These are phyloP conservation scores for Misgurnus mizolepis DNA, from an alignment of 2,113 vertebrate species.

Conservation along the genomic window DNA sequence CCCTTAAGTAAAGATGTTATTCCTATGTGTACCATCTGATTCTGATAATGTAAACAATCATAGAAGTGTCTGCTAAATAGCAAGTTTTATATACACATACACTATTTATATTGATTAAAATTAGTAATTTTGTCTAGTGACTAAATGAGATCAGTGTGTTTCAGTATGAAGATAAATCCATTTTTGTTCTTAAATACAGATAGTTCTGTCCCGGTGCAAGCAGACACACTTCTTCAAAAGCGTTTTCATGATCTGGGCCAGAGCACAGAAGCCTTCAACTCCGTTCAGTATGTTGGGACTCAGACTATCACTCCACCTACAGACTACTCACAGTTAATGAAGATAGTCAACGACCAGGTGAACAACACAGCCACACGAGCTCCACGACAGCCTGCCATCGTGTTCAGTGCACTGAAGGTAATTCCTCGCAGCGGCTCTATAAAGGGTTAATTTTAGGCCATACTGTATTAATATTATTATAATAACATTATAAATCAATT, in stretches of 20 bases:
- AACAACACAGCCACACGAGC: constrained; percentile 77
- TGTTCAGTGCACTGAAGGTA: constrained; percentile 78
- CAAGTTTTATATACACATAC: neutral
- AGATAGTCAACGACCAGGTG: constrained; percentile 70
- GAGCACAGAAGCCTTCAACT: constrained; percentile 79
- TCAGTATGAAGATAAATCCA: neutral
- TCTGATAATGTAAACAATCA: neutral
- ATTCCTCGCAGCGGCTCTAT: neutral
- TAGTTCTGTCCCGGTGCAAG: constrained; percentile 57
- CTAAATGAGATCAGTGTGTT: neutral
- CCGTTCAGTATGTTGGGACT: constrained; percentile 78
- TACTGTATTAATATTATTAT: no score
- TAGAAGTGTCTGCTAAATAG: neutral
- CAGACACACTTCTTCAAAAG: constrained; percentile 74
- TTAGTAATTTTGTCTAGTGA: neutral
- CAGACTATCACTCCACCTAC: constrained; percentile 78
- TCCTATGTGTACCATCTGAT: neutral
- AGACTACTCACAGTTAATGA: constrained; percentile 71
- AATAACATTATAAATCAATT: no score
- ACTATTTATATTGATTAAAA: no score
- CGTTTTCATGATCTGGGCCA: constrained; percentile 77
- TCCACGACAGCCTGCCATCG: constrained; percentile 74
- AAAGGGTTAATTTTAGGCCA: no score
- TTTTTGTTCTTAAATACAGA: constrained; percentile 57
- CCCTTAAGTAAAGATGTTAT: neutral